phyloP scores from a whole-genome alignment of 2,888 invertebrate genomes.

The Cheilosia urbana region DNA sequence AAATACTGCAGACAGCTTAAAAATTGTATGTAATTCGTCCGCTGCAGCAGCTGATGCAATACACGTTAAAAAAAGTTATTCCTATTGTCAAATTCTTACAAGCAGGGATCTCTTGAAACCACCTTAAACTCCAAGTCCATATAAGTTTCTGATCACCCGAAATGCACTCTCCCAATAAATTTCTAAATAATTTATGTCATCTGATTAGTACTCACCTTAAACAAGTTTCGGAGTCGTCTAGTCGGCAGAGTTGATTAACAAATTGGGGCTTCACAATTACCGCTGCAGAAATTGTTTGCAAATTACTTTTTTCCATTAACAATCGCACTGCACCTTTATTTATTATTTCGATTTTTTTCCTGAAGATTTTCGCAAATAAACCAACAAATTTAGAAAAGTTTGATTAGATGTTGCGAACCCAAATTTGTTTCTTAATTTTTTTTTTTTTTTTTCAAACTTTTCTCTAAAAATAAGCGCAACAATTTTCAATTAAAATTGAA shows the following conservation, averaged over 20 bases:
- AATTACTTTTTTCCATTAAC: slow-evolving; percentile 63
- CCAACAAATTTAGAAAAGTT: slow-evolving; percentile 28
- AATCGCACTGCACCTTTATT: slow-evolving; percentile 48
- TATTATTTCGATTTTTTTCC: slow-evolving; percentile 21
- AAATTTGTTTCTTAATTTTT: background rate
- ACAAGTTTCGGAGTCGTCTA: background rate
- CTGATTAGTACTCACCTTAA: background rate
- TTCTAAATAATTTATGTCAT: too few species aligned
- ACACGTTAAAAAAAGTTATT: too few species aligned
- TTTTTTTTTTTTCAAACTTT: slow-evolving; percentile 15
- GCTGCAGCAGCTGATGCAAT: too few species aligned
- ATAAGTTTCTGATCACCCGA: too few species aligned
- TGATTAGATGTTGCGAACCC: slow-evolving; percentile 18
- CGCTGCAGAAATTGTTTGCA: slow-evolving; percentile 3
- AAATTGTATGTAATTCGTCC: too few species aligned
- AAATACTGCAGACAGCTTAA: too few species aligned
- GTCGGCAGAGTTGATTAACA: slow-evolving; percentile 7
- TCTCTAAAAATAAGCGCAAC: slow-evolving; percentile 9
- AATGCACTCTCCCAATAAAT: too few species aligned
- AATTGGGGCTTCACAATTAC: background rate
- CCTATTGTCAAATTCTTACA: too few species aligned
- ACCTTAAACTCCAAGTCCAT: too few species aligned
- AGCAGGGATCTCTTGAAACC: too few species aligned
- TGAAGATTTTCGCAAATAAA: background rate
- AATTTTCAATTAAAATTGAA: slow-evolving; percentile 70